Percentiles rank a stretch among this genome's conserved stretches.
These are phyloP conservation scores for Bombus vancouverensis DNA, from an alignment of 1,140 invertebrate genomes.

Conservation along the genomic window DNA sequence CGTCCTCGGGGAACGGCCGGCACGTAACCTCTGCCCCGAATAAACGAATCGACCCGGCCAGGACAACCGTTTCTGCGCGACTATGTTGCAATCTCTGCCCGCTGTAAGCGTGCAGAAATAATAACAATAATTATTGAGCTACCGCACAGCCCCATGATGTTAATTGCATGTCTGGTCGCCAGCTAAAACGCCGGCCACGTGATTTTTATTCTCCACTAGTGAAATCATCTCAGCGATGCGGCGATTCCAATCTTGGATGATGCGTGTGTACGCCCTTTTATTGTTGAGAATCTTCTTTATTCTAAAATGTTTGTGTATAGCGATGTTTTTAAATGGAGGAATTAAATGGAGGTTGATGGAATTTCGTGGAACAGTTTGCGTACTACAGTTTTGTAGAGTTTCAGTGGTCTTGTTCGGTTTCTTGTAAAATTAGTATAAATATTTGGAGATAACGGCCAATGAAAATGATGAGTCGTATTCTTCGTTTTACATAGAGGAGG, in stretches of 20 bases:
- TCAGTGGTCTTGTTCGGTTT: neutral
- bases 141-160: conserved; percentile 38
- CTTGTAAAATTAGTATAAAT: neutral
- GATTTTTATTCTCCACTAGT: conserved; percentile 6
- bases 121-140: conserved; percentile 63
- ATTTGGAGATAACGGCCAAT: too few relatives aligned
- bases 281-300: neutral
- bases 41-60: conserved; percentile 59
- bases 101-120: conserved; percentile 38
- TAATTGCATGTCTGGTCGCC: conserved; percentile 47
- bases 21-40: conserved; percentile 56
- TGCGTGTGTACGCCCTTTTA: neutral
- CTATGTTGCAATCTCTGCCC: conserved; percentile 39
- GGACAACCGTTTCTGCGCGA: conserved; percentile 33
- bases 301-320: neutral
- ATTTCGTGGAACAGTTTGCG: neutral
- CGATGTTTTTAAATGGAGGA: too few relatives aligned
- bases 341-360: neutral
- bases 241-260: neutral
- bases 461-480: too few relatives aligned
- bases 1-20: conserved; percentile 16
- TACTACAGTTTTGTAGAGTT: too few relatives aligned
- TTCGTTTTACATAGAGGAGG: too few relatives aligned
- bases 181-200: neutral
- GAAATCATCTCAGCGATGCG: neutral